Percentiles rank a stretch among this genome's conserved stretches.
These are phyloP conservation scores for Papilio polyxenes DNA, from an alignment of 1,140 invertebrate genomes.

Conservation along the genomic window DNA sequence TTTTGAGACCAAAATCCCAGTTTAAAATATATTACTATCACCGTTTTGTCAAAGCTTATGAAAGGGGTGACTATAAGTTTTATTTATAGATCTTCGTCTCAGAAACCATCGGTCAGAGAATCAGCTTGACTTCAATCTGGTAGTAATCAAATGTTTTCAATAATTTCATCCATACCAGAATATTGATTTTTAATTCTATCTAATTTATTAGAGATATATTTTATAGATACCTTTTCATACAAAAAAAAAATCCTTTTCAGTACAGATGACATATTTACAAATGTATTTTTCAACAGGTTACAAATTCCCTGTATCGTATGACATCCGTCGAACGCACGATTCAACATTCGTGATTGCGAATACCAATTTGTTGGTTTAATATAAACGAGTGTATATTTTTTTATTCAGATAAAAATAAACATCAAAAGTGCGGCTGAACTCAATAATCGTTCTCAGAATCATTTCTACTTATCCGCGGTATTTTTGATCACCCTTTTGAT, in stretches of 20 bases:
- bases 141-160: background rate
- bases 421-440: background rate
- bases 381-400: constrained; percentile 1
- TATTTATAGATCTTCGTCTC: no score
- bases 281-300: constrained; percentile 11
- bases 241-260: background rate
- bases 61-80: no score
- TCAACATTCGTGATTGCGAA: constrained; percentile 18
- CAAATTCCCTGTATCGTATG: constrained; percentile 14
- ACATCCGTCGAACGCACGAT: constrained; percentile 1
- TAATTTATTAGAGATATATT: background rate
- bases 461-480: background rate
- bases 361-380: constrained; percentile 1
- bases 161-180: background rate
- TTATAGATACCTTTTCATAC: background rate
- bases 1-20: no score
- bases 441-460: background rate
- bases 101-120: no score
- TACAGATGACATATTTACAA: constrained; percentile 1
- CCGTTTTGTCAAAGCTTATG: no score
- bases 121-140: background rate
- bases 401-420: background rate
- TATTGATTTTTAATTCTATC: constrained; percentile 2
- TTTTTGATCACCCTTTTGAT: background rate
- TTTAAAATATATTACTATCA: no score